phyloP scores from a whole-genome alignment of 2,797 vertebrate genomes.

The Xiphorhynchus erythropygius region DNA sequence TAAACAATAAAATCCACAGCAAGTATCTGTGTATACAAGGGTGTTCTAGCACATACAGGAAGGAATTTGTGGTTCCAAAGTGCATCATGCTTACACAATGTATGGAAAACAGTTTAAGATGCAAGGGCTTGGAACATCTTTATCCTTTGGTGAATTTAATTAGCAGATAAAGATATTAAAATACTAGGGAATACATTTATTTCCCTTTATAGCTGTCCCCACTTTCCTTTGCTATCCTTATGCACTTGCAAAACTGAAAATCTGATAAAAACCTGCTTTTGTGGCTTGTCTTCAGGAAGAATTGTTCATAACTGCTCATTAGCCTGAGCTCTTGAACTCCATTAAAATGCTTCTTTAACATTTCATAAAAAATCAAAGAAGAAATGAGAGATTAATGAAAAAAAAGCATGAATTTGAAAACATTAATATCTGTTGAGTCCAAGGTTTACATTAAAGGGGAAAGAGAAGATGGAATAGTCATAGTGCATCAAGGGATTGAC shows the following conservation, averaged over 20 bases:
- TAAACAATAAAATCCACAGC: neutral
- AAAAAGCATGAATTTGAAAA: neutral
- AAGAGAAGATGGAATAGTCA: neutral
- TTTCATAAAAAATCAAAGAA: neutral
- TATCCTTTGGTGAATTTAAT: neutral
- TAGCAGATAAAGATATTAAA: neutral
- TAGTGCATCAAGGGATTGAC: neutral
- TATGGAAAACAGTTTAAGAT: neutral
- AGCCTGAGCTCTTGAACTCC: neutral
- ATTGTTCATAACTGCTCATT: constrained; percentile 15
- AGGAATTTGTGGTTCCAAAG: neutral
- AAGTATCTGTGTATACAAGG: neutral
- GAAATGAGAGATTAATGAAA: neutral
- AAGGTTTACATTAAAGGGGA: neutral
- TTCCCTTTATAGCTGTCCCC: neutral
- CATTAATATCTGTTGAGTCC: neutral
- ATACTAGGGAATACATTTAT: neutral
- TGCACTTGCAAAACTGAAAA: neutral
- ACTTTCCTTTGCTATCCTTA: neutral
- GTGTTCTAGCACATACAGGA: neutral
- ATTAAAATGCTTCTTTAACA: neutral
- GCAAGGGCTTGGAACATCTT: neutral
- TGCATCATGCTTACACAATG: neutral
- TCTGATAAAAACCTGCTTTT: neutral
- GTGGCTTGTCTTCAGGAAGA: neutral